Percentiles rank a stretch among this genome's conserved stretches.
These are phyloP conservation scores for Cenopis cana DNA, from an alignment of 2,888 invertebrate species.

Conservation along the genomic window DNA sequence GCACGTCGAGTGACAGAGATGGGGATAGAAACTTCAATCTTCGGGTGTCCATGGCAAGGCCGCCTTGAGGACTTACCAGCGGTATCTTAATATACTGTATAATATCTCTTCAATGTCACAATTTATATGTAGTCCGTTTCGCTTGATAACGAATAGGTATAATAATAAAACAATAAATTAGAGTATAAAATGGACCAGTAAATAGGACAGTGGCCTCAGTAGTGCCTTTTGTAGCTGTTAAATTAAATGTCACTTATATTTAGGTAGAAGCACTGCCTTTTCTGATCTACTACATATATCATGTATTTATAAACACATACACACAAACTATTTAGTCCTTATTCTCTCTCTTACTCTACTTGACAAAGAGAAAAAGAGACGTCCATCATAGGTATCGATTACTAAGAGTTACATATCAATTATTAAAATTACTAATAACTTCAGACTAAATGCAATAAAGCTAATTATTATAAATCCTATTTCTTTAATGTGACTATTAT, in stretches of 20 bases:
- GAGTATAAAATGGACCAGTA: slow-evolving; percentile 73
- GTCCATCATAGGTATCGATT: neutral
- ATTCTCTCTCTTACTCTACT: slow-evolving; percentile 19
- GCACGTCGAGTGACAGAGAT: neutral
- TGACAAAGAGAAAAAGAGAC: slow-evolving; percentile 25
- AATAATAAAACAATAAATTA: slow-evolving; percentile 44
- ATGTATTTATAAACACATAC: slow-evolving; percentile 52
- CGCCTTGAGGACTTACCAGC: neutral
- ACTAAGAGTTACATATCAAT: slow-evolving; percentile 31
- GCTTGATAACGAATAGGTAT: slow-evolving; percentile 37
- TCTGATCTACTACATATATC: slow-evolving; percentile 45
- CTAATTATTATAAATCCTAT: neutral
- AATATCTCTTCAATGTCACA: slow-evolving; percentile 14
- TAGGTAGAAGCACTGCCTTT: slow-evolving; percentile 68
- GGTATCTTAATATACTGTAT: neutral
- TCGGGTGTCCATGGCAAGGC: neutral
- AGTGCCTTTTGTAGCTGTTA: slow-evolving; percentile 72
- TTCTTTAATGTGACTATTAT: neutral
- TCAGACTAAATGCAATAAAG: slow-evolving; percentile 2
- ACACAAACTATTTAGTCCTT: slow-evolving; percentile 49
- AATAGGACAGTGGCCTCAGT: slow-evolving; percentile 79
- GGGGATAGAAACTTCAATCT: neutral
- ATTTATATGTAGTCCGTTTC: slow-evolving; percentile 37
- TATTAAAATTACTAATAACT: slow-evolving; percentile 4
- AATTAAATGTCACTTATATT: slow-evolving; percentile 47